Conservation (phyloP, 2,888 invertebrate genomes). For the Acleris sparsana region DNA sequence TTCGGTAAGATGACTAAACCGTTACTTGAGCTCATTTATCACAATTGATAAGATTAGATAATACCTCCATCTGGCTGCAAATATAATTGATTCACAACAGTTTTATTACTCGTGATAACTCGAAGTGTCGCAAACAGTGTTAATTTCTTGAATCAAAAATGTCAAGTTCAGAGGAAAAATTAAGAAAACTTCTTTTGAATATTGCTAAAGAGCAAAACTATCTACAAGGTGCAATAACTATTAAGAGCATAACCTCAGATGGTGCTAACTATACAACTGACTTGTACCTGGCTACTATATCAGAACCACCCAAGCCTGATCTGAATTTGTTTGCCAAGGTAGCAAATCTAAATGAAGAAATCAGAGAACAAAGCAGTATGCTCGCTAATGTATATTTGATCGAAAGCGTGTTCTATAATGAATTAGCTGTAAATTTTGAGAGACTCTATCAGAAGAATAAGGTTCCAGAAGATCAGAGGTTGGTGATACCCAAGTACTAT, state of each 20-base stretch:
- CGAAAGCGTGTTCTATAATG: slow-evolving; percentile 23
- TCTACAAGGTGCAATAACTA: neutral
- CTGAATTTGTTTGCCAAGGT: slow-evolving; percentile 34
- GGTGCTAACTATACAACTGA: slow-evolving; percentile 34
- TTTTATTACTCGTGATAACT: no score
- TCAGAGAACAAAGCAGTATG: slow-evolving; percentile 3
- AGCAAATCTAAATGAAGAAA: slow-evolving; percentile 7
- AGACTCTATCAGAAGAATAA: slow-evolving; percentile 36
- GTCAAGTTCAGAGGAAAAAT: slow-evolving; percentile 3
- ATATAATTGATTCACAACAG: no score
- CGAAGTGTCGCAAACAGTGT: no score
- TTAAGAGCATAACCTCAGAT: slow-evolving; percentile 26
- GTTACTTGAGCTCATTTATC: no score
- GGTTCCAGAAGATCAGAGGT: slow-evolving; percentile 34
- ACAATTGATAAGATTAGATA: no score
- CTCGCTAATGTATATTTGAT: slow-evolving; percentile 4
- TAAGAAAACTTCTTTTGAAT: slow-evolving; percentile 7
- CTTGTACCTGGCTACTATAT: slow-evolving; percentile 17
- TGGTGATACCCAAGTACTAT: slow-evolving; percentile 30
- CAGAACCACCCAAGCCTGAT: slow-evolving; percentile 8
- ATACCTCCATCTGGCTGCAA: no score
- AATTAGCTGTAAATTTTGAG: slow-evolving; percentile 17
- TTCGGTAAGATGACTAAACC: no score
- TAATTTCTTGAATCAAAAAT: neutral
- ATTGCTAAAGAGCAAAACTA: slow-evolving; percentile 24